These are phyloP conservation scores for Ariolimax columbianus DNA, from an alignment of 2,888 invertebrate species.

Conservation along the genomic window DNA sequence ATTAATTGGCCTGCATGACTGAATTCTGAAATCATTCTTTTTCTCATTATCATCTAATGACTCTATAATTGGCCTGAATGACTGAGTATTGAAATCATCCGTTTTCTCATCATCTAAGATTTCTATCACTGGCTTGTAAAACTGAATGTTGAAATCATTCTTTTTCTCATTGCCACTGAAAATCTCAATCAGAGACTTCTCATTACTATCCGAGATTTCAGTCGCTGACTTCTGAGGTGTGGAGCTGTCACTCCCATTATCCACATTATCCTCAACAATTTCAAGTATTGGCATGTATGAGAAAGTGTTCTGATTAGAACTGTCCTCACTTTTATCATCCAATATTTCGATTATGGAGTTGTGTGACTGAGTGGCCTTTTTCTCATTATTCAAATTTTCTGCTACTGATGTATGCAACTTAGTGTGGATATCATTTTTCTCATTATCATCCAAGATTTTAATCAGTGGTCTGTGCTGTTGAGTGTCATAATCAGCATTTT, in stretches of 20 bases:
- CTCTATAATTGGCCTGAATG: constrained; percentile 11
- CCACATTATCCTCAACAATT: constrained; percentile 23
- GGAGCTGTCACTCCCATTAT: background rate
- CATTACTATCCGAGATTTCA: constrained; percentile 54
- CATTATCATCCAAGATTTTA: constrained; percentile 58
- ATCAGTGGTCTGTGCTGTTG: constrained; percentile 66
- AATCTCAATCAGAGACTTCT: background rate
- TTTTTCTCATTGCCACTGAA: background rate
- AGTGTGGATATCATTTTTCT: background rate
- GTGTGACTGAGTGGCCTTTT: background rate
- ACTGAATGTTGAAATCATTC: background rate
- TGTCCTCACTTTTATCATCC: constrained; percentile 18
- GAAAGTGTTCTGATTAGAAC: background rate
- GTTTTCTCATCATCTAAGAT: constrained; percentile 34
- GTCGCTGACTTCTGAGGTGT: constrained; percentile 65
- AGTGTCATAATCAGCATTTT: background rate
- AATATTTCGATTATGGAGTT: constrained; percentile 22
- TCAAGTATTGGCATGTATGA: constrained; percentile 2
- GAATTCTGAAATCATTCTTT: background rate
- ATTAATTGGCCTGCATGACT: constrained; percentile 6
- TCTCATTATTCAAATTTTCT: background rate
- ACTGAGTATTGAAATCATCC: constrained; percentile 56
- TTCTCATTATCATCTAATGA: constrained; percentile 27
- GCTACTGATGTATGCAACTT: background rate
- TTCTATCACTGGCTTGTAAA: constrained; percentile 10